These are phyloP conservation scores for Junonia oenone DNA, from an alignment of 2,888 invertebrate species.

Conservation along the genomic window DNA sequence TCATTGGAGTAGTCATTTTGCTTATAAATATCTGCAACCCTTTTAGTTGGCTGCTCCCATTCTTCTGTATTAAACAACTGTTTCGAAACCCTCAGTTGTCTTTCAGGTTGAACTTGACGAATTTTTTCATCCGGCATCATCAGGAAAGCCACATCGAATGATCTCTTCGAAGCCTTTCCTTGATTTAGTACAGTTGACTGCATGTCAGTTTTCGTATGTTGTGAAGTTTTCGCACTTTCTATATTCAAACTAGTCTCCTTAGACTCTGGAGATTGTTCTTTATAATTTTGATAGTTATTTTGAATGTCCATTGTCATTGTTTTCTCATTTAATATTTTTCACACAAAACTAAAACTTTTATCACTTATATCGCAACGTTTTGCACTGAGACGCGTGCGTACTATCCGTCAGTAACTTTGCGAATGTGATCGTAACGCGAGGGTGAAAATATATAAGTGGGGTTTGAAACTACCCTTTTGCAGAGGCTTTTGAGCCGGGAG, in stretches of 20 bases:
- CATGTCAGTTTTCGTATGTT: constrained; percentile 57
- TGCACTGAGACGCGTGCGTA: constrained; percentile 63
- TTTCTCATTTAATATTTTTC: constrained; percentile 60
- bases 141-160: constrained; percentile 94
- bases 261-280: constrained; percentile 68
- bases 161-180: constrained; percentile 82
- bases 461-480: constrained; percentile 69
- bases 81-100: constrained; percentile 74
- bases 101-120: constrained; percentile 81
- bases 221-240: constrained; percentile 74
- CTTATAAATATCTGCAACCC: constrained; percentile 67
- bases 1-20: constrained; percentile 62
- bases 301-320: constrained; percentile 86
- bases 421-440: constrained; percentile 72
- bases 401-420: constrained; percentile 57
- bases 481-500: constrained; percentile 60
- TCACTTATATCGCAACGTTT: constrained; percentile 66
- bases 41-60: constrained; percentile 65
- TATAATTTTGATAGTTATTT: constrained; percentile 72
- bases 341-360: constrained; percentile 65
- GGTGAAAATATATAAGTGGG: constrained; percentile 78
- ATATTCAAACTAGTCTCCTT: constrained; percentile 66
- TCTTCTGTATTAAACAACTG: constrained; percentile 70
- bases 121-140: constrained; percentile 92
- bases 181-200: constrained; percentile 55